A percentile compares a stretch with the other conserved stretches of the same genome.
These are phyloP conservation scores for Pygocentrus nattereri DNA, from an alignment of 2,797 vertebrate species.

Conservation along the genomic window DNA sequence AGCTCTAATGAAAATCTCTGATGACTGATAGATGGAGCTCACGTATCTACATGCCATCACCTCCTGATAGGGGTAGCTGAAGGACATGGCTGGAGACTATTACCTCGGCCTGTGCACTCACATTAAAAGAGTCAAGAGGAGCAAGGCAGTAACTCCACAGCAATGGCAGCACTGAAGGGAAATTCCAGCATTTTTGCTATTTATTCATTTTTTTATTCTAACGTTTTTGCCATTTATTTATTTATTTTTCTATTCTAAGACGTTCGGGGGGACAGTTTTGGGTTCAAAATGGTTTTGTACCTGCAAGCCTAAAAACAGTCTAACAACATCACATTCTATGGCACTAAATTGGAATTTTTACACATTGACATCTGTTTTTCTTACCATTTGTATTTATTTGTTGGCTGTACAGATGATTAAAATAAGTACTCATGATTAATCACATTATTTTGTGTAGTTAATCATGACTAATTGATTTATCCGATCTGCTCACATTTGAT, in stretches of 20 bases:
- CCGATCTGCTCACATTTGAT: too few species aligned
- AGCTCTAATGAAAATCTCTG: constrained; percentile 62
- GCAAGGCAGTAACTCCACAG: not conserved
- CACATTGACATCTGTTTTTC: too few species aligned
- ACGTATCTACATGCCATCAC: constrained; percentile 55
- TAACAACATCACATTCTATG: too few species aligned
- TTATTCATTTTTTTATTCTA: not conserved
- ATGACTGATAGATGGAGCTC: constrained; percentile 57
- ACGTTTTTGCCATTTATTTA: not conserved
- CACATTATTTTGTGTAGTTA: too few species aligned
- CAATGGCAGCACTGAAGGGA: not conserved
- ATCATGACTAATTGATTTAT: too few species aligned
- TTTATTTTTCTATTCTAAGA: not conserved
- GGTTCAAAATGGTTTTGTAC: too few species aligned
- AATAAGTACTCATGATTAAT: too few species aligned
- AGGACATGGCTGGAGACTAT: constrained; percentile 42
- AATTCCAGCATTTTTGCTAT: not conserved
- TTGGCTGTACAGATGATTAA: too few species aligned
- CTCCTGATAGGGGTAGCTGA: constrained; percentile 31
- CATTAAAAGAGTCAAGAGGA: constrained; percentile 25
- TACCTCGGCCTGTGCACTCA: not conserved
- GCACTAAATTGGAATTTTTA: too few species aligned
- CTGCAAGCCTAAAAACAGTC: too few species aligned
- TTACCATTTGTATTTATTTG: too few species aligned
- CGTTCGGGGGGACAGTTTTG: too few species aligned